Base-by-base conservation (phyloP, 2,888 invertebrate genomes). In the Notodonta ziczac region DNA sequence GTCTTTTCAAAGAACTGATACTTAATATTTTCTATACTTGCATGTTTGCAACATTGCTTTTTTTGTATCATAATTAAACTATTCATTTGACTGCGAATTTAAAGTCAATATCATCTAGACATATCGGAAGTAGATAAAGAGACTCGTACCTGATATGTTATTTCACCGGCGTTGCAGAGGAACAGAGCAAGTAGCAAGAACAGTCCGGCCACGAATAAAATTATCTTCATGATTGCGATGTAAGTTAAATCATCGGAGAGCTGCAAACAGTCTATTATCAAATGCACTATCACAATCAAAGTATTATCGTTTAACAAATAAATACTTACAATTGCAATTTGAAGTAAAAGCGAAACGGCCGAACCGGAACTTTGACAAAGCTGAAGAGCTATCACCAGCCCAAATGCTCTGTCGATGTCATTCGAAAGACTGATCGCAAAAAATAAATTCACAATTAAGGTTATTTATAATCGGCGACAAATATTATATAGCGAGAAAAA, bases 81-180 rank as follows among this genome's bases (percentile, higher is more conserved):
- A n/a, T 50, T 50, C 9, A 14, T 7, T 16, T 50, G 14, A 5
- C 16, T 16, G 46, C n/a, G n/a, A 46, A 46, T 46, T n/a, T n/a
- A 5, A 6, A n/a, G n/a, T n/a, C 42, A 14, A 16, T 50, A 16
- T 16, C 50, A 16, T 16, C 50, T 16, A 14, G 10, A 35, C 12
- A 62, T 16, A 60, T 58, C 24, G 46, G 32, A 7, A 55, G 51
- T 62, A 61, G 59, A 65, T 60, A 57, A 59, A 44, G 64, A 60
- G 62, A 50, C 40, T 35, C 40, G 55, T 72, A 93, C 93, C 89
- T 93, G 89, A 69, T 89, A 85, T 5, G 92, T 90, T 40, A 93
- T 93, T 81, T 91, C 93, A 42, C 93, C 92, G 56, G 93, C 88
- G 62, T 93, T 93, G 73, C 93, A 93, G 24, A 93, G 74, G 73